These are phyloP conservation scores for Trachelipus rathkii DNA, from an alignment of 1,140 invertebrate species.

Conservation along the genomic window DNA sequence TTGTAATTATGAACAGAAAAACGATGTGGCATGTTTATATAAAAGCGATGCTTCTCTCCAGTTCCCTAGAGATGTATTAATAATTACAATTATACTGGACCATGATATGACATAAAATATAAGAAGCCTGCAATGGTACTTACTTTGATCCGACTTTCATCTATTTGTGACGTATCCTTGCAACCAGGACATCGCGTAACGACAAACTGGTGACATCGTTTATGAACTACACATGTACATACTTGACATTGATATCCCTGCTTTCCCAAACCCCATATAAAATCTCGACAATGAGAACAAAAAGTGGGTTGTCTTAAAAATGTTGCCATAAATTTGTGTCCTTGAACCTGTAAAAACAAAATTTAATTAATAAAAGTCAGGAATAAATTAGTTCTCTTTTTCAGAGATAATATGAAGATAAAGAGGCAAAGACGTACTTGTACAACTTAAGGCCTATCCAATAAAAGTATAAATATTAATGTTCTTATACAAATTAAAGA, in stretches of 20 bases:
- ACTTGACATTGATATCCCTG: slow-evolving; percentile 99
- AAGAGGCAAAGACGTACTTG: too few relatives aligned
- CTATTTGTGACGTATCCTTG: slow-evolving; percentile 57
- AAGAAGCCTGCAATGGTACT: neutral
- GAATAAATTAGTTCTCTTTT: too few relatives aligned
- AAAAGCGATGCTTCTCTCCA: slow-evolving; percentile 69
- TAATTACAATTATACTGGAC: neutral
- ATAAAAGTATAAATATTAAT: too few relatives aligned
- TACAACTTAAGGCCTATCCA: too few relatives aligned
- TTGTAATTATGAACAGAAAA: slow-evolving; percentile 85
- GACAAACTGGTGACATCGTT: slow-evolving; percentile 88
- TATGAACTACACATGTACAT: slow-evolving; percentile 96
- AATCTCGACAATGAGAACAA: slow-evolving; percentile 95
- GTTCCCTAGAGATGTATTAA: neutral
- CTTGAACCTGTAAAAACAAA: slow-evolving; percentile 64
- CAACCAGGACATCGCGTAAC: slow-evolving; percentile 94
- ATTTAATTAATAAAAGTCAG: neutral
- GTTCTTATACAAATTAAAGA: too few relatives aligned
- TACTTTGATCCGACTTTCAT: slow-evolving; percentile 28
- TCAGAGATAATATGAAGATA: too few relatives aligned
- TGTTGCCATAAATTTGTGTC: slow-evolving; percentile 99
- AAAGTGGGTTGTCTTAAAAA: slow-evolving; percentile 98
- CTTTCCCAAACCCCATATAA: slow-evolving; percentile 98
- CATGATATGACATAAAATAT: neutral
- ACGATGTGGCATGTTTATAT: slow-evolving; percentile 92